Percentiles rank a stretch among this genome's conserved stretches.
These are phyloP conservation scores for Fulica atra DNA, from an alignment of 2,113 vertebrate genomes.

Conservation along the genomic window DNA sequence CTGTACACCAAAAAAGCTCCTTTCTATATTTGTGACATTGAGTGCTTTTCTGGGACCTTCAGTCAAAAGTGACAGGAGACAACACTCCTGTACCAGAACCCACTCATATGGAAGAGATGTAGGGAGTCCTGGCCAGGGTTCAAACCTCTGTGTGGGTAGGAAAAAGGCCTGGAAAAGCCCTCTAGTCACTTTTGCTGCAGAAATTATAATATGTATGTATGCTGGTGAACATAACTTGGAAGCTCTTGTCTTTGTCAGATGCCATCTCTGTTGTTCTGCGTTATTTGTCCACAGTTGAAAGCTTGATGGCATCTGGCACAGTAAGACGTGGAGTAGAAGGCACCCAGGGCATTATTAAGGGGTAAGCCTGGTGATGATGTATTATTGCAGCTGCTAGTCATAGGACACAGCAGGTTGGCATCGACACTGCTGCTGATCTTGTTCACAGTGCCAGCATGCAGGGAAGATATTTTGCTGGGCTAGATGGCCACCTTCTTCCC, in stretches of 20 bases:
- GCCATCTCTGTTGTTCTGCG: not conserved
- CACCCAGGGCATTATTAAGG: not conserved
- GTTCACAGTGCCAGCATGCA: not conserved
- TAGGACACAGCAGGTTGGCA: not conserved
- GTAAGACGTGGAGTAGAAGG: not conserved
- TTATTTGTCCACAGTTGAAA: not conserved
- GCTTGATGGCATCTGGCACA: not conserved
- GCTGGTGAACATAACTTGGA: rapidly evolving
- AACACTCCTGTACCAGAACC: not conserved
- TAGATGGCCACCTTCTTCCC: not conserved
- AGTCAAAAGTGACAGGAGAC: not conserved
- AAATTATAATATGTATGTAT: rapidly evolving
- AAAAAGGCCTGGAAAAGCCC: not conserved
- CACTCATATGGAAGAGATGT: not conserved
- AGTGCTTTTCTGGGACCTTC: not conserved
- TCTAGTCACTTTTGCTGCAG: not conserved
- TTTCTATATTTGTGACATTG: not conserved
- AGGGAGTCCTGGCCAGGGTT: not conserved
- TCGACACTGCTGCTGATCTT: not conserved
- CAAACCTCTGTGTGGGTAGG: not conserved
- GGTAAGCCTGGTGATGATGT: not conserved
- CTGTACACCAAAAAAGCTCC: not conserved
- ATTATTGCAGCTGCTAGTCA: not conserved
- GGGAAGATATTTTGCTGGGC: not conserved
- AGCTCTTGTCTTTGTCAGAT: not conserved